Conservation (phyloP, 2,888 invertebrate genomes). For the Heliconius charithonia region DNA sequence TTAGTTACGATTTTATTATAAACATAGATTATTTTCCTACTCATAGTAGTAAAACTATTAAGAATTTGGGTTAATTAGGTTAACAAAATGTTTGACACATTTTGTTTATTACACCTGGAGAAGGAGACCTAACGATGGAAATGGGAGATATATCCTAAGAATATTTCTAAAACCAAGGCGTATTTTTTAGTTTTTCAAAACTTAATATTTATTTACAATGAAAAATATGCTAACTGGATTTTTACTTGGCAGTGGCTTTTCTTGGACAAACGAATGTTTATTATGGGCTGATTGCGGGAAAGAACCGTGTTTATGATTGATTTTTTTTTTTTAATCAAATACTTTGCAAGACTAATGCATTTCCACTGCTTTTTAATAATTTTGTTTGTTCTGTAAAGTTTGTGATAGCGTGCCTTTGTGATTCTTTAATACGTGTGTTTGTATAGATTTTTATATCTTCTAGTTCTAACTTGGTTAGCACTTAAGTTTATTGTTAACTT, state of each 20-base stretch:
- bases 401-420: slow-evolving; percentile 39
- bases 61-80: too few relatives aligned
- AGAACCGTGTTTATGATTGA: neutral
- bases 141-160: too few relatives aligned
- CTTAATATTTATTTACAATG: neutral
- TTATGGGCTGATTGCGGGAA: neutral
- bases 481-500: neutral
- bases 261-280: neutral
- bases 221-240: neutral
- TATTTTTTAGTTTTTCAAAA: too few relatives aligned
- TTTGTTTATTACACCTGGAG: too few relatives aligned
- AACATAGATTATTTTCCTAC: too few relatives aligned
- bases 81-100: too few relatives aligned
- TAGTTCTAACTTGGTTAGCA: slow-evolving; percentile 27
- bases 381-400: slow-evolving; percentile 36
- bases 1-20: too few relatives aligned
- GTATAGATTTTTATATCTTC: slow-evolving; percentile 51
- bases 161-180: too few relatives aligned
- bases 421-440: slow-evolving; percentile 26
- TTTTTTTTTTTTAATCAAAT: neutral
- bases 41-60: too few relatives aligned
- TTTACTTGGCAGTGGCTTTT: neutral
- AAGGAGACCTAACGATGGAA: too few relatives aligned
- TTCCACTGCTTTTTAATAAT: slow-evolving; percentile 29
- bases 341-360: neutral